A percentile compares a stretch with the other conserved stretches of the same genome.
Evolutionary conservation across 2,797 vertebrate species (phyloP).

Genomic region (Sarcophilus harrisii): DNA sequence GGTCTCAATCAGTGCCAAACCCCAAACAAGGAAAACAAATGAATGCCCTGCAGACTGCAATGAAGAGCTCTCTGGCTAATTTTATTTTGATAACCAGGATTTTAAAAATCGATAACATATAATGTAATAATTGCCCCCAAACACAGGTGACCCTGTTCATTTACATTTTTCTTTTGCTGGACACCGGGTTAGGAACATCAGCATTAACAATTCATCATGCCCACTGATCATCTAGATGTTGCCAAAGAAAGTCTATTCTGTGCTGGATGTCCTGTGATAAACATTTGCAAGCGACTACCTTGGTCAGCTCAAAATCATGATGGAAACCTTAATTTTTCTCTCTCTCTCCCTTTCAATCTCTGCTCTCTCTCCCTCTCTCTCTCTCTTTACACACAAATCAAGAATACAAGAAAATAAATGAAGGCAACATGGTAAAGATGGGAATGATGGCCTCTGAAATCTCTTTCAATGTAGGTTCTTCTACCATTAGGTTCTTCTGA

Average conservation of each 20-base stretch:
- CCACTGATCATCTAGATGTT: neutral
- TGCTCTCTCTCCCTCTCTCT: no score
- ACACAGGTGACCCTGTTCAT: slow-evolving; percentile 22
- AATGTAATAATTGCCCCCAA: slow-evolving; percentile 52
- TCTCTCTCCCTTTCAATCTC: no score
- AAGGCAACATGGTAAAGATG: neutral
- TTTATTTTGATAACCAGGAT: slow-evolving; percentile 61
- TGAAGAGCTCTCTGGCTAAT: slow-evolving; percentile 55
- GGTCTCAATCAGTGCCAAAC: slow-evolving; percentile 10
- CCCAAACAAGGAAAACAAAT: slow-evolving; percentile 53
- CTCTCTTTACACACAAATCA: no score
- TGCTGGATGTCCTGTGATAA: neutral
- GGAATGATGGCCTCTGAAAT: neutral
- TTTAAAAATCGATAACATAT: slow-evolving; percentile 25
- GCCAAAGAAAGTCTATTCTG: slow-evolving; percentile 46
- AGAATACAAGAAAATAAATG: neutral
- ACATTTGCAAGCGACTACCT: slow-evolving; percentile 10
- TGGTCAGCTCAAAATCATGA: slow-evolving; percentile 20
- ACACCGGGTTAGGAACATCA: slow-evolving; percentile 47
- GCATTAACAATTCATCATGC: slow-evolving; percentile 7
- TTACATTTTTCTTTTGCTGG: slow-evolving; percentile 60
- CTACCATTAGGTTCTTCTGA: neutral
- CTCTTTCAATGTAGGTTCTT: neutral
- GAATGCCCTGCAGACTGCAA: slow-evolving; percentile 45
- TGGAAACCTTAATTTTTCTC: neutral